Evolutionary conservation across 2,113 vertebrate species (phyloP), one percentile per base, ranked within the genome.

Genomic region (Ia io): DNA sequence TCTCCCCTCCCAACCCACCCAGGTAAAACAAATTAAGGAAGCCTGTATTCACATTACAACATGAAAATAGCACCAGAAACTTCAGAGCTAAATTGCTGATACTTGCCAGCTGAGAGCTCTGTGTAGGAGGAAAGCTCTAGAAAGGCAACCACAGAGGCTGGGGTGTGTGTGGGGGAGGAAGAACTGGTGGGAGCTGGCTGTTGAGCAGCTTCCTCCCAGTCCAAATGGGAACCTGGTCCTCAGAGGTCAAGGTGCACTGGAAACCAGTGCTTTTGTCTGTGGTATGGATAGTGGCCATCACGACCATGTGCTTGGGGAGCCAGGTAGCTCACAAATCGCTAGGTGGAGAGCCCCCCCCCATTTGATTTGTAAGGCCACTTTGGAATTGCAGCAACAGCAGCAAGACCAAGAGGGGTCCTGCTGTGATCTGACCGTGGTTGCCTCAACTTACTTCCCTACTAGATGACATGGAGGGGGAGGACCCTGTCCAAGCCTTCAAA

Each of bases 1-100:
- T 20, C 32, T 61, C 12, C 40, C 69, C 22, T 4, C 79, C 25
- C 35, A 2, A 8, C 20, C 42, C 47, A 61, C 78, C 65, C 4
- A 53, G 70, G 49, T 49, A 28, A 82, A 51, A 49, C 61, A 59
- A 59, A 83, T 37, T 80, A 40, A 59, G 98, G 98, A 99, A 98
- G 98, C 98, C 98, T 97, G 98, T 98, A 98, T 99, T 99, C 99
- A 99, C 99, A 99, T 99, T 99, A 99, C 98, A 97, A 98, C 97
- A 95, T 82, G 98, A 97, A 98, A 98, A 98, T 99, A 99, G 99
- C 99, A 99, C 99, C 99, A 99, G 98, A 98, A 98, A 98, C 98
- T 98, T 98, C 98, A 98, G 98, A 98, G 97, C 98, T 98, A 97
- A 98, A 98, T 42, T 98, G 98, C 98, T 98, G 98, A 98, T 98